Base-by-base conservation (phyloP, 2,113 vertebrate genomes). In the Sylvilagus bachmani region DNA sequence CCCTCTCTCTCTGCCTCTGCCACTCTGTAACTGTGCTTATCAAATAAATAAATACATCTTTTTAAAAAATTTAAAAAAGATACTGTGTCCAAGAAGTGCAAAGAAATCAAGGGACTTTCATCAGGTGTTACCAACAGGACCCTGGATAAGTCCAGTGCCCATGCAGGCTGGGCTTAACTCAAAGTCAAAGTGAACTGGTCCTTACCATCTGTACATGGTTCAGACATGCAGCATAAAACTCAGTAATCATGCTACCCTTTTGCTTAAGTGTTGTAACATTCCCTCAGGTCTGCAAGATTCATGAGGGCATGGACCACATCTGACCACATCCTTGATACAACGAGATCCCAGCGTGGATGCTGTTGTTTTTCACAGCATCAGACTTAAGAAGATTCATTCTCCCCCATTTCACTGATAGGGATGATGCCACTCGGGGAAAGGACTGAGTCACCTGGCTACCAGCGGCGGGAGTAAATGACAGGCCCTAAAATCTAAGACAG, bases 131-230 rank as follows among this genome's bases (percentile, higher is more conserved):
- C 29, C n/a, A 86, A 38, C 0, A 69, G 49, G 66, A 73, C 2
- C 19, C 16, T 71, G 14, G 21, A 49, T 92, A 86, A 78, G 9
- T 31, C 70, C 55, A 88, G 12, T 38, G 77, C 3, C 85, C 44
- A 5, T 33, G 33, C 61, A 90, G 55, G 22, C 11, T 7, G 6
- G 69, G 27, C 25, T 78, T 94, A 84, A 87, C 24, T 86, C n/a
- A 19, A 92, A 81, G 62, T 85, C 81, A 90, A 79, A 79, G 29
- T 62, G 84, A 44, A 89, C 51, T 69, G 44, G 55, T 29, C 44
- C 33, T 84, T 79, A 86, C 88, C 27, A 78, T 82, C 90, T 85
- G 33, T 8, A 62, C 21, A 80, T 58, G 58, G 17, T 87, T 75
- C 80, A 71, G 14, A 93, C 6, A 81, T 31, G 25, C 5, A 88